Percentiles rank a stretch among this genome's conserved stretches.
Conservation (phyloP, 2,797 vertebrate species). For the Danionella dracula region DNA sequence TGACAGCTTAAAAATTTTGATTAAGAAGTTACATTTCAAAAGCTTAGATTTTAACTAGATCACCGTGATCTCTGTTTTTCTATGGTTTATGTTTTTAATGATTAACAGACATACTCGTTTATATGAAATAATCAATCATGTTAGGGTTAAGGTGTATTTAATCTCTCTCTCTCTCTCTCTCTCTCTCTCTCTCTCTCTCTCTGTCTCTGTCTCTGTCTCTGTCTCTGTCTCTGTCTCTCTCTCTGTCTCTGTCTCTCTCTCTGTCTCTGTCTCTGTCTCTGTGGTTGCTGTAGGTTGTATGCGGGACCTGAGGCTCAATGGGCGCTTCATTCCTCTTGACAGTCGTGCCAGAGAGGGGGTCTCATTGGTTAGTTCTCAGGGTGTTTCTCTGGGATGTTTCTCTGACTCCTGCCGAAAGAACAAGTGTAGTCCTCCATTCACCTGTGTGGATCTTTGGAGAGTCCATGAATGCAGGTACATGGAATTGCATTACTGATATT, state of each 20-base stretch:
- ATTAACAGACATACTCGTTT: too few species aligned
- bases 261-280: too few species aligned
- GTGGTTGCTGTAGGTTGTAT: slow-evolving; percentile 73
- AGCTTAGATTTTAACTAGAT: slow-evolving; percentile 16
- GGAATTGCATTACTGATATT: too few species aligned
- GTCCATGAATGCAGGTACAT: slow-evolving; percentile 82
- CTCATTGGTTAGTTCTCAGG: slow-evolving; percentile 71
- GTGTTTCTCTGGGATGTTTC: slow-evolving; percentile 73
- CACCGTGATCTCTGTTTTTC: slow-evolving; percentile 50
- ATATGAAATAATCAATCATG: too few species aligned
- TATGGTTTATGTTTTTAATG: too few species aligned
- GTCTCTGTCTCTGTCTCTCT: too few species aligned
- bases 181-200: too few species aligned
- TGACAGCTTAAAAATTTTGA: too few species aligned
- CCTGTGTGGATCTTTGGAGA: slow-evolving; percentile 86
- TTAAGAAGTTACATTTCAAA: slow-evolving; percentile 59
- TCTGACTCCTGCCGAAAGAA: slow-evolving; percentile 83
- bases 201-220: too few species aligned
- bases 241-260: too few species aligned
- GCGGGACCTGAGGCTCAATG: slow-evolving; percentile 81
- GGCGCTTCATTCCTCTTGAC: slow-evolving; percentile 76
- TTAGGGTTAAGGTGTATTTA: too few species aligned
- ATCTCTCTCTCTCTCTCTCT: too few species aligned
- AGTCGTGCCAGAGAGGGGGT: slow-evolving; percentile 70
- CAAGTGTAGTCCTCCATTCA: slow-evolving; percentile 77